phyloP scores from a whole-genome alignment of 2,113 vertebrate genomes.

The Alectura lathami region DNA sequence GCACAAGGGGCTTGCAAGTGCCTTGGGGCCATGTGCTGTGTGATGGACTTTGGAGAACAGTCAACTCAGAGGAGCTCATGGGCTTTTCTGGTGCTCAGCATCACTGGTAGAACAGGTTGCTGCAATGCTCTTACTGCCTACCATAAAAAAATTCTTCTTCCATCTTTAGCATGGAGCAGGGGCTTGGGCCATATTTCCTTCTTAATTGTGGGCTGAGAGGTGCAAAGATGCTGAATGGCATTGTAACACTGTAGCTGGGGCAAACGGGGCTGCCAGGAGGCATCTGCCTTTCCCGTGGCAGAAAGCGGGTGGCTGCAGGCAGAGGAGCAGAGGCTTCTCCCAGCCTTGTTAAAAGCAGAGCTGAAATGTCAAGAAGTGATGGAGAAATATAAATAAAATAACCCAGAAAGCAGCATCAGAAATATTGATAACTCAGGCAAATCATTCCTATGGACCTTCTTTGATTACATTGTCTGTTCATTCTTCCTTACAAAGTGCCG shows the following conservation, averaged over 20 bases:
- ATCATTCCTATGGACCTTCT: conserved; percentile 33
- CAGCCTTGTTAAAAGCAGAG: background rate
- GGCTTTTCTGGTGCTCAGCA: background rate
- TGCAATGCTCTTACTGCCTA: background rate
- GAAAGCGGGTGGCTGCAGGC: background rate
- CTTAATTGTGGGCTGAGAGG: conserved; percentile 13
- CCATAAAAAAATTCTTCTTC: background rate
- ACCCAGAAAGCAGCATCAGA: background rate
- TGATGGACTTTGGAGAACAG: background rate
- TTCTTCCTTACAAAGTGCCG: background rate
- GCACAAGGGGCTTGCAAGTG: background rate
- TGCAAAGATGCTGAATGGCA: conserved; percentile 43
- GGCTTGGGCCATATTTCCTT: conserved; percentile 40
- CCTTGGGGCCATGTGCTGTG: background rate
- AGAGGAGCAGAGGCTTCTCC: background rate
- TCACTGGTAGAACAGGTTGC: background rate
- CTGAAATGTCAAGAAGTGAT: background rate
- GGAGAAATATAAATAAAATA: background rate
- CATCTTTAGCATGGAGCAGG: background rate
- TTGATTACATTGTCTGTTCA: conserved; percentile 23
- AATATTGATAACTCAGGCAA: conserved; percentile 40
- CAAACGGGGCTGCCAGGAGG: conserved; percentile 41
- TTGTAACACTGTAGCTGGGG: background rate
- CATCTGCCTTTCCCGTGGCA: background rate
- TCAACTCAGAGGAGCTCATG: background rate